Conservation (phyloP, 2,888 invertebrate genomes). For the Synanthedon andrenaeformis region DNA sequence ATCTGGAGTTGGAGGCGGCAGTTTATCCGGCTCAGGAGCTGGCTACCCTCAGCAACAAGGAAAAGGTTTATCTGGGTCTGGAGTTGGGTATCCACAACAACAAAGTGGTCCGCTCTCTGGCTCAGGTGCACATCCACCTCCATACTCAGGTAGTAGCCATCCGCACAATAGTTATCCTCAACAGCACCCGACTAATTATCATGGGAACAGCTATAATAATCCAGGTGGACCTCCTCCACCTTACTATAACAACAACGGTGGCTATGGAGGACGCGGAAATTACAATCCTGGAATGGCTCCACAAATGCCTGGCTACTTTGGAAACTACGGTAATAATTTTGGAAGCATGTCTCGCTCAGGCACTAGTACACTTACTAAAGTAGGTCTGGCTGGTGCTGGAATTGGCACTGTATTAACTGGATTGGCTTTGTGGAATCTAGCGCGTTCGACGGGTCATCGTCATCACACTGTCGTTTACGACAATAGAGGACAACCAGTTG, state of each 20-base stretch:
- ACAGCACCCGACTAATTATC: constrained; percentile 22
- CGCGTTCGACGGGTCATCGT: constrained; percentile 49
- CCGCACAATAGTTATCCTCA: constrained; percentile 16
- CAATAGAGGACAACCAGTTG: constrained; percentile 57
- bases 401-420: constrained; percentile 61
- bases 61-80: constrained; percentile 14
- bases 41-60: constrained; percentile 24
- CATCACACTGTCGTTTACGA: constrained; percentile 62
- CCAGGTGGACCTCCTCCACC: constrained; percentile 46
- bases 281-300: constrained; percentile 32
- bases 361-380: constrained; percentile 45
- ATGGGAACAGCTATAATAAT: constrained; percentile 36
- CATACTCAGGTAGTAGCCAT: constrained; percentile 20
- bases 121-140: constrained; percentile 32
- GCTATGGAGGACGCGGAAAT: constrained; percentile 26
- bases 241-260: constrained; percentile 26
- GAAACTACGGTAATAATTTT: constrained; percentile 37
- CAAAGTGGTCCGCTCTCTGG: constrained; percentile 28
- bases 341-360: constrained; percentile 44
- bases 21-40: constrained; percentile 6
- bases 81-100: constrained; percentile 7
- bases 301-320: constrained; percentile 55
- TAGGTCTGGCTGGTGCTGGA: constrained; percentile 60
- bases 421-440: constrained; percentile 63
- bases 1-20: background rate